Conservation (phyloP, 2,888 invertebrate genomes). For the Germaria angustata region DNA sequence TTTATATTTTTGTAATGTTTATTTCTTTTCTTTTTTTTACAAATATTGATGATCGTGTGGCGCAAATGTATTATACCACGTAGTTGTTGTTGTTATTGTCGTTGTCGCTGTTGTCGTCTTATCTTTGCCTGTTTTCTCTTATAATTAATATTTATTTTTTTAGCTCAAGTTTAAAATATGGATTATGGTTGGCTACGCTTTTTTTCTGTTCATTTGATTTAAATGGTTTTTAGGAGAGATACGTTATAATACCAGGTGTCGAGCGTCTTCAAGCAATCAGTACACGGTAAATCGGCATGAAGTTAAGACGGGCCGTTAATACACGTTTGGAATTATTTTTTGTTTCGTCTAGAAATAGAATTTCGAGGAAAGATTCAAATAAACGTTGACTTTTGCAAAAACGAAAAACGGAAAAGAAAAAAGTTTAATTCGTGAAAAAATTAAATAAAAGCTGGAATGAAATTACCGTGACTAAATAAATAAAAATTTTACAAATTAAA, state of each 20-base stretch:
- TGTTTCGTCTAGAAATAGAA: slow-evolving; percentile 26
- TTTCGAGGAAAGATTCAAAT: slow-evolving; percentile 5
- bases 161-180: slow-evolving; percentile 57
- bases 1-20: slow-evolving; percentile 1
- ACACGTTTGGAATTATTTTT: slow-evolving; percentile 1
- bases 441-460: slow-evolving; percentile 12
- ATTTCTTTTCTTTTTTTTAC: slow-evolving; percentile 28
- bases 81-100: not conserved
- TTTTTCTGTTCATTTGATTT: slow-evolving; percentile 44
- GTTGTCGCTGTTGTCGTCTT: slow-evolving; percentile 37
- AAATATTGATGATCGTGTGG: slow-evolving; percentile 62
- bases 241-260: slow-evolving; percentile 78
- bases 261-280: slow-evolving; percentile 78
- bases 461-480: slow-evolving; percentile 34
- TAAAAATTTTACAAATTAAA: not conserved
- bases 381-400: slow-evolving; percentile 42
- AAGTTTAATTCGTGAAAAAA: not conserved
- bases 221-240: slow-evolving; percentile 53
- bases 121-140: slow-evolving; percentile 59
- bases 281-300: slow-evolving; percentile 78
- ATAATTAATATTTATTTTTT: slow-evolving; percentile 51
- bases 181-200: slow-evolving; percentile 58
- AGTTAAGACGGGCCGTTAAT: slow-evolving; percentile 73
- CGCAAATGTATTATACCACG: slow-evolving; percentile 48
- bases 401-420: not conserved